These are phyloP conservation scores for Imbricaverruca yamaguchii DNA, from an alignment of 2,888 invertebrate genomes.

Conservation along the genomic window DNA sequence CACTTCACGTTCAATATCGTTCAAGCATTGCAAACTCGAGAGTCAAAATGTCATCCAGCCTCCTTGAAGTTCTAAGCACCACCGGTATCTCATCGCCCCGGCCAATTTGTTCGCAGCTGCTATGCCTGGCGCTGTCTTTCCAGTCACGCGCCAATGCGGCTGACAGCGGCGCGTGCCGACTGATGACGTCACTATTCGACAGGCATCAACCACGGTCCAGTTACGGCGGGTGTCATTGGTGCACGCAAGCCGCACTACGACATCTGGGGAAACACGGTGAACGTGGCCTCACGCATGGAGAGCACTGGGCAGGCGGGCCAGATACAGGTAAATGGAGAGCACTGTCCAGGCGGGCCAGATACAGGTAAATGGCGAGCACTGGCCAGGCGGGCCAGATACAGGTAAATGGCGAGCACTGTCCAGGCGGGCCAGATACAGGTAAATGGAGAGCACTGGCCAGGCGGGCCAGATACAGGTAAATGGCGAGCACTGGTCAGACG, in stretches of 20 bases:
- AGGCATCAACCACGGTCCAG: too few relatives aligned
- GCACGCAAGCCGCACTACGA: constrained; percentile 92
- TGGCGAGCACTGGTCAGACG: background rate
- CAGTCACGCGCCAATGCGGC: too few relatives aligned
- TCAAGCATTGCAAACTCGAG: too few relatives aligned
- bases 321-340: constrained; percentile 61
- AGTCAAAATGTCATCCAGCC: too few relatives aligned
- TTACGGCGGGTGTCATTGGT: constrained; percentile 63
- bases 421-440: constrained; percentile 63
- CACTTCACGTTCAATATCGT: too few relatives aligned
- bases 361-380: background rate
- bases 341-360: constrained; percentile 66
- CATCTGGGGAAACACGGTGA: constrained; percentile 95
- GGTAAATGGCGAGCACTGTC: constrained; percentile 49
- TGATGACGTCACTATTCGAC: too few relatives aligned
- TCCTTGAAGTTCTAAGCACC: too few relatives aligned
- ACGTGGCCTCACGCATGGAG: constrained; percentile 96
- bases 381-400: too few relatives aligned
- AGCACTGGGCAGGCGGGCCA: constrained; percentile 78
- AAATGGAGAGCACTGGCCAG: constrained; percentile 38
- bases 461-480: background rate
- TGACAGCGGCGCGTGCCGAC: too few relatives aligned
- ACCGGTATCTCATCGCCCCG: too few relatives aligned
- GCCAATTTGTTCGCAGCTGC: too few relatives aligned
- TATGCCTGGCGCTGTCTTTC: too few relatives aligned